Percentiles rank a stretch among this genome's conserved stretches.
Evolutionary conservation across 2,797 vertebrate genomes (phyloP).

Genomic region (Malacoraja senta): DNA sequence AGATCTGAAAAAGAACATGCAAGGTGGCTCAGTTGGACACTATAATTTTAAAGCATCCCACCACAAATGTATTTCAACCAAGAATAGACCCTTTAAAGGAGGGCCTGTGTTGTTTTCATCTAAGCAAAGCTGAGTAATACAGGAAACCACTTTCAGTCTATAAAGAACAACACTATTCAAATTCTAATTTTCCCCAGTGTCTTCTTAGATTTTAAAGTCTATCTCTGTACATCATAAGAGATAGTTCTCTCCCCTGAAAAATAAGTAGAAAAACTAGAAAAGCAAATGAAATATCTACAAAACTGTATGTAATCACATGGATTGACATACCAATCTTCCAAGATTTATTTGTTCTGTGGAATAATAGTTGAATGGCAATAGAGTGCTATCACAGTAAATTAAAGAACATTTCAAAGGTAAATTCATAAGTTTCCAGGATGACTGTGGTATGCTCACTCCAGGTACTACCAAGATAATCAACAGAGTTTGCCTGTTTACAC

Average conservation of each 20-base stretch:
- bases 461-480: constrained; percentile 35
- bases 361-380: not conserved
- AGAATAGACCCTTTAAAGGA: constrained; percentile 28
- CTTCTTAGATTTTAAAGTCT: not conserved
- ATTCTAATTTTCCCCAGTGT: not conserved
- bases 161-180: constrained; percentile 18
- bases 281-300: not conserved
- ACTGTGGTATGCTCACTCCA: constrained; percentile 33
- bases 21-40: not conserved
- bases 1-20: not conserved
- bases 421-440: not conserved
- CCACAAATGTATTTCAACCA: constrained; percentile 29
- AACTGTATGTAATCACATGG: not conserved
- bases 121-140: constrained; percentile 29
- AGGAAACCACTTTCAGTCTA: constrained; percentile 29
- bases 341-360: not conserved
- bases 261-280: not conserved
- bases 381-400: not conserved
- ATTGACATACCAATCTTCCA: not conserved
- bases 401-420: not conserved
- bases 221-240: not conserved
- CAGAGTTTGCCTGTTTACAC: constrained; percentile 30
- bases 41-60: not conserved
- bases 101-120: constrained; percentile 29
- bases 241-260: not conserved